These are phyloP conservation scores for Ips nitidus DNA, from an alignment of 1,140 invertebrate species.

Conservation along the genomic window DNA sequence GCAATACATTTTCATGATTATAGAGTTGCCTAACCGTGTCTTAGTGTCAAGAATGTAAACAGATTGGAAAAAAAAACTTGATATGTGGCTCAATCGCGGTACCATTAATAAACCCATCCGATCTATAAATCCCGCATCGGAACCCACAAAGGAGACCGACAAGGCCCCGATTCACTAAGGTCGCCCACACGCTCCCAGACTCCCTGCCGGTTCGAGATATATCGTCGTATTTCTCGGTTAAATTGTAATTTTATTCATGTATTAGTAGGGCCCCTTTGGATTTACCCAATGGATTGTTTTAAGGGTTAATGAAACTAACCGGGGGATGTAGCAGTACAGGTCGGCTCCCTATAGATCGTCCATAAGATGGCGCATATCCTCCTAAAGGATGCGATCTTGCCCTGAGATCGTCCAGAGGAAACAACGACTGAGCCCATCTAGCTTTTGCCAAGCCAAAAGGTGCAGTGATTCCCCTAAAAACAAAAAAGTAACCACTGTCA, in stretches of 20 bases:
- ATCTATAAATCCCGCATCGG: conserved; percentile 16
- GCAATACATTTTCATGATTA: no score
- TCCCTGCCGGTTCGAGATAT: conserved; percentile 14
- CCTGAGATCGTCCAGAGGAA: conserved; percentile 2
- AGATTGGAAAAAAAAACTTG: no score
- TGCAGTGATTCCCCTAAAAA: no score
- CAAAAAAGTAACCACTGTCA: no score
- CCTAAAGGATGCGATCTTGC: conserved; percentile 6
- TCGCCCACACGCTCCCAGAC: conserved; percentile 15
- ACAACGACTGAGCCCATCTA: no score
- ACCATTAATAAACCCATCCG: conserved; percentile 21
- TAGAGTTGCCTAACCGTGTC: no score
- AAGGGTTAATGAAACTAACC: neutral
- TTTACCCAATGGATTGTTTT: conserved; percentile 6
- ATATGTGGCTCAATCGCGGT: neutral
- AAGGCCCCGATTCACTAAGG: conserved; percentile 1
- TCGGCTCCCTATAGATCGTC: neutral
- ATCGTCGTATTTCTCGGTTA: conserved; percentile 10
- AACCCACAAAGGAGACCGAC: conserved; percentile 1
- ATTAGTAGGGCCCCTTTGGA: conserved; percentile 3
- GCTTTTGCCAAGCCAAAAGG: no score
- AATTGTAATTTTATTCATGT: conserved; percentile 25
- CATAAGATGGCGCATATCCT: conserved; percentile 11
- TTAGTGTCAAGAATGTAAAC: no score
- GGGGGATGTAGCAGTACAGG: neutral